Conservation (phyloP, 2,888 invertebrate genomes). For the Meghimatium bilineatum region DNA sequence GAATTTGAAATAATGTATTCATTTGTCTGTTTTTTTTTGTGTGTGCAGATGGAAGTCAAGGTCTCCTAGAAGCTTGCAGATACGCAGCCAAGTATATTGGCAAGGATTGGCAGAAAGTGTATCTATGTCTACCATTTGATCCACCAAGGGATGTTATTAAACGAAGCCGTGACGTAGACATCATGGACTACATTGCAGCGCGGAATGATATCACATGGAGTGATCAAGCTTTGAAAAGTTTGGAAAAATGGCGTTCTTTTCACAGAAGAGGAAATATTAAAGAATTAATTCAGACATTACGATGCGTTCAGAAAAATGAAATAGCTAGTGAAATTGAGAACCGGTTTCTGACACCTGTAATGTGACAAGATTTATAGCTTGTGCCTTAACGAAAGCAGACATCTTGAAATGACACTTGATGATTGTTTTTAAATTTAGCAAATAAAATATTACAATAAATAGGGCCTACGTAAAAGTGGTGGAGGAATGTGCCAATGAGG, state of each 20-base stretch:
- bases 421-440: too few species aligned
- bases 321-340: slow-evolving; percentile 64
- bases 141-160: slow-evolving; percentile 64
- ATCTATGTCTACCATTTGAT: slow-evolving; percentile 67
- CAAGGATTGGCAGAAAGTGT: slow-evolving; percentile 68
- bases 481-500: too few species aligned
- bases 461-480: too few species aligned
- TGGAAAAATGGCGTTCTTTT: slow-evolving; percentile 71
- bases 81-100: slow-evolving; percentile 66
- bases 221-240: slow-evolving; percentile 63
- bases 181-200: slow-evolving; percentile 63
- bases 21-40: background rate
- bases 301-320: slow-evolving; percentile 61
- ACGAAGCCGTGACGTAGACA: slow-evolving; percentile 63
- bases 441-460: too few species aligned
- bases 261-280: slow-evolving; percentile 61
- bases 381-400: too few species aligned
- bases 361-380: background rate
- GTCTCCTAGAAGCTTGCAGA: slow-evolving; percentile 65
- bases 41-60: slow-evolving; percentile 22
- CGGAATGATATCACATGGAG: slow-evolving; percentile 61
- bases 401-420: too few species aligned
- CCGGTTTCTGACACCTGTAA: slow-evolving; percentile 46
- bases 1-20: too few species aligned
- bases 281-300: slow-evolving; percentile 62